A percentile compares a stretch with the other conserved stretches of the same genome.
phyloP scores from a whole-genome alignment of 1,140 invertebrate genomes.

The Ooceraea biroi region DNA sequence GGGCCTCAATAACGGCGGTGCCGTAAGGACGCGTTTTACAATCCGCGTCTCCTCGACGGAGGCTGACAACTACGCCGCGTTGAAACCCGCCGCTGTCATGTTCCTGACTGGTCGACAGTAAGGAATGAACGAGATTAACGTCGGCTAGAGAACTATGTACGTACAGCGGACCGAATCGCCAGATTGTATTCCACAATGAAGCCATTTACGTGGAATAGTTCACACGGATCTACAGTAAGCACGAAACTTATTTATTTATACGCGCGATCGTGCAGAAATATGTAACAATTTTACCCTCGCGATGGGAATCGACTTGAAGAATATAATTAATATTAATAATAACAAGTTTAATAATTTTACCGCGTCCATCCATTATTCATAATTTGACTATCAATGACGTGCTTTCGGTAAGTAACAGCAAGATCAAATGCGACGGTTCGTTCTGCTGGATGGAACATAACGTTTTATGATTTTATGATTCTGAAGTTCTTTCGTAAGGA shows the following conservation, averaged over 20 bases:
- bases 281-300: too few species aligned
- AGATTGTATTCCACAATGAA: not conserved
- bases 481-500: constrained; percentile 42
- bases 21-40: constrained; percentile 64
- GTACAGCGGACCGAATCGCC: constrained; percentile 2
- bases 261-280: too few species aligned
- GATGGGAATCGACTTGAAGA: too few species aligned
- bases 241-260: not conserved
- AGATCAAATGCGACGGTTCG: not conserved
- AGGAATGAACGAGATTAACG: constrained; percentile 31
- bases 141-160: constrained; percentile 25
- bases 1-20: constrained; percentile 52
- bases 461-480: too few species aligned
- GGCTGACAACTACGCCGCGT: constrained; percentile 63
- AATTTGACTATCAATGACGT: too few species aligned
- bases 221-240: not conserved
- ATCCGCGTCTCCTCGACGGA: constrained; percentile 48
- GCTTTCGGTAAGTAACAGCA: too few species aligned
- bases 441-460: not conserved
- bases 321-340: too few species aligned
- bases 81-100: constrained; percentile 54
- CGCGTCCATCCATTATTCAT: too few species aligned
- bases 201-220: not conserved
- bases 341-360: too few species aligned
- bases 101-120: constrained; percentile 62